Evolutionary conservation across 2,113 vertebrate genomes (phyloP), one percentile per base, ranked within the genome.

Genomic region (Nesogale talazaci): DNA sequence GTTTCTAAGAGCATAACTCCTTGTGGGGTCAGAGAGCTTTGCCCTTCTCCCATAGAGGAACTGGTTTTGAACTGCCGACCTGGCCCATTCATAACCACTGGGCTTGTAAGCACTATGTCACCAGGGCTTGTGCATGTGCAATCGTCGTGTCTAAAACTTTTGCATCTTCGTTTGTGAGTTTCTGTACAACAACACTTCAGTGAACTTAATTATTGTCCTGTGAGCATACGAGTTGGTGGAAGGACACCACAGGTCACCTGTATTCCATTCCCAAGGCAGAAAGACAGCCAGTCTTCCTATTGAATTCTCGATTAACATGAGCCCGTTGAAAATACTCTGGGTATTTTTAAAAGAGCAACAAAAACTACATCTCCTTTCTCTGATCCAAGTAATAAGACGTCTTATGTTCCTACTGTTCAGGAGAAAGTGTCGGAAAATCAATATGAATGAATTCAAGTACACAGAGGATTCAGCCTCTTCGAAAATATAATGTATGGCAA

Each of bases 281-380:
- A 67, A 76, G 65, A 89, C 91, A 84, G 88, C 78, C 74, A 90
- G 86, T 82, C 76, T 56, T 93, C 42, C 52, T 95, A 75, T 78
- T 91, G 84, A 88, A 84, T 96, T 97, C 56, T 89, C 96, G 81
- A 0, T 84, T 3, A 20, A 95, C 94, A 88, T 84, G 86, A 95
- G 88, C 89, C 86, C 93, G 57, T 94, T 93, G 83, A 92, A 95
- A 67, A 79, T 75, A 80, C 46, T 89, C 94, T 78, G 94, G 77
- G 88, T 95, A 91, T 94, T 96, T 96, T 95, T 65, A 91, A 96
- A 96, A 89, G 88, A 93, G 83, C 90, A 94, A 86, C 94, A 97
- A 95, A 96, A 95, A 95, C 86, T 94, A 94, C 78, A 94, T 92
- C 83, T 95, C 81, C 90, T 59, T 78, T 87, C 88, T 92, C 85